These are phyloP conservation scores for Coptodon bakossiorum DNA, from an alignment of 2,113 vertebrate species.

Conservation along the genomic window DNA sequence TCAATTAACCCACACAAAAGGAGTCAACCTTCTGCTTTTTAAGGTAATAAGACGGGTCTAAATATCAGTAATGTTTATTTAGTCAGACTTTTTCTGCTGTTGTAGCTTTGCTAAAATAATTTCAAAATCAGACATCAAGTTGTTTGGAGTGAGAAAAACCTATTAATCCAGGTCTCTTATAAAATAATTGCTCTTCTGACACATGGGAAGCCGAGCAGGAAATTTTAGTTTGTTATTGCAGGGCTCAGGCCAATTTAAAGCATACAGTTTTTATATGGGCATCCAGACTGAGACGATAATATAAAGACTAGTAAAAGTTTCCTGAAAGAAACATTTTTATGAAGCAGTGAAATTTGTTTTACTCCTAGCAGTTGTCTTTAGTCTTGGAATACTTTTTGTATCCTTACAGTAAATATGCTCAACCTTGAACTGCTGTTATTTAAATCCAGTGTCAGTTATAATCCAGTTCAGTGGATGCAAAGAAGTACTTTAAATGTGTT, in stretches of 20 bases:
- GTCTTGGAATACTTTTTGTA: not conserved
- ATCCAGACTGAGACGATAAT: slow-evolving; percentile 29
- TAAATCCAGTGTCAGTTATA: slow-evolving; percentile 16
- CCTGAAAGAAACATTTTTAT: slow-evolving; percentile 49
- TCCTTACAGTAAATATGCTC: not conserved
- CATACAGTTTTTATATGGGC: slow-evolving; percentile 43
- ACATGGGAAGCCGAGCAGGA: slow-evolving; percentile 6
- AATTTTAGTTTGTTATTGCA: slow-evolving; percentile 13
- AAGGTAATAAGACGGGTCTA: not conserved
- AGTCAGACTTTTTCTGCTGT: not conserved
- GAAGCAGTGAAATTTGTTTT: not conserved
- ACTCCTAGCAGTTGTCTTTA: not conserved
- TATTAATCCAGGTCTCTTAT: slow-evolving; percentile 18
- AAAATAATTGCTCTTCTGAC: slow-evolving; percentile 26
- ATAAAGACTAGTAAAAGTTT: slow-evolving; percentile 26
- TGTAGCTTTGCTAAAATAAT: not conserved
- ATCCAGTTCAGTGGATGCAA: slow-evolving; percentile 20
- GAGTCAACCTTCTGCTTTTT: not conserved
- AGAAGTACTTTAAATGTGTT: slow-evolving; percentile 23
- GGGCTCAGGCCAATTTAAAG: slow-evolving; percentile 53
- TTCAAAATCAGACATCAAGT: not conserved
- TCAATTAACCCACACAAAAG: not conserved
- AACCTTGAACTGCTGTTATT: slow-evolving; percentile 14
- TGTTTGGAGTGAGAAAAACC: not conserved
- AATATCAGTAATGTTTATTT: not conserved